Evolutionary conservation across 2,888 invertebrate genomes (phyloP), one percentile per base, ranked within the genome.

Genomic region (Phrixothrix hirtus): DNA sequence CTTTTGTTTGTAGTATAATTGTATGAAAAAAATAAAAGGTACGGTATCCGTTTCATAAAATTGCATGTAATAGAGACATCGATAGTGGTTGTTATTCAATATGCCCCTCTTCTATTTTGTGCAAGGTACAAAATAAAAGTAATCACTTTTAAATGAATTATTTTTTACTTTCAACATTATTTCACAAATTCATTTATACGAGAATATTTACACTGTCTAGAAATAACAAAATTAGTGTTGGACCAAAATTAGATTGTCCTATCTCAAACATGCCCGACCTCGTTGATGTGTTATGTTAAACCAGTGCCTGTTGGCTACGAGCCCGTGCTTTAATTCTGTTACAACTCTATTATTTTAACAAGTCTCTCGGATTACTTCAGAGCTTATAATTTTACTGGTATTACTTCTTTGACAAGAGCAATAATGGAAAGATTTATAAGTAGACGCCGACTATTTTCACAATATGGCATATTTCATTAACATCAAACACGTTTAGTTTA

Each of bases 291-390:
- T 52, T 52, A 52, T 54, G 54, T 53, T 53, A 54, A 49, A 48
- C 49, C 49, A 44, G 35, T 38, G 48, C 54, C 62, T 58, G 44
- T 60, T 47, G 60, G 62, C 62, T 61, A 62, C 62, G 58, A 57
- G 60, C 65, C 64, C 57, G 55, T 59, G 59, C 60, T 65, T 66
- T 69, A 70, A 68, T 66, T 51, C 61, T 54, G 62, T 71, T 71
- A 70, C 64, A 68, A 69, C 66, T 70, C 70, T 66, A 71, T 71
- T 70, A 71, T 65, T 60, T 62, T 61, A 57, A 59, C 60, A 58
- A 61, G 46, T 55, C 50, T 51, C 50, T 42, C 53, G 41, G 35
- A 44, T 53, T 54, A 53, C 53, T 36, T 46, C 10, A 15, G 38
- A 47, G 53, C 53, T 53, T 48, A 53, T 53, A 53, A 53, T 53